Evolutionary conservation across 2,113 vertebrate genomes (phyloP), one percentile per base, ranked within the genome.

Genomic region (Phalacrocorax aristotelis): DNA sequence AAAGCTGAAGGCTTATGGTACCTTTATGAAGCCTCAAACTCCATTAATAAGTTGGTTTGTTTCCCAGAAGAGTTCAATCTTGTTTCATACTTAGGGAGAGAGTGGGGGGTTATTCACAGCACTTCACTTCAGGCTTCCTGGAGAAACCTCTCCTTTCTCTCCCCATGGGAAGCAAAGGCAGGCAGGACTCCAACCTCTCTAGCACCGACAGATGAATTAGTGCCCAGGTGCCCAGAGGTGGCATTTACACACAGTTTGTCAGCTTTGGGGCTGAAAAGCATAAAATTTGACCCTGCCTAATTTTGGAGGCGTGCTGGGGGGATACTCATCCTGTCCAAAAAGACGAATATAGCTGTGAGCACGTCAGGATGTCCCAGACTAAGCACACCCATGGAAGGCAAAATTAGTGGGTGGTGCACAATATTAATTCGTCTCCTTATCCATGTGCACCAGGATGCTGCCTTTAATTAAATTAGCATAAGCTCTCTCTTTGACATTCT

Each of bases 391-490:
- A 46, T 4, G 4, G 36, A 83, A 92, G 84, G 42, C 40, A 92
- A 93, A 95, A 95, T 89, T 71, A 93, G 90, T 75, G 86, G 60
- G 83, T 80, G 71, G 62, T 55, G 27, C 48, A 32, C 80, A 87
- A 20, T 64, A 77, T 92, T 87, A 95, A 91, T 90, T 95, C 74
- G 32, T 48, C 32, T 95, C 76, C 91, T 93, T 38, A 93, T 60
- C 60, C 66, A 29, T 51, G 70, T 69, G 74, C 3, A 14, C 76
- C 92, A 95, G 90, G 92, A 95, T 76, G 69, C 57, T 95, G 83
- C 74, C 74, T 95, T 92, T 95, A 97, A 97, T 97, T 97, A 95
- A 97, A 97, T 97, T 96, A 97, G 77, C 96, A 97, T 93, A 96
- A 95, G 83, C 80, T 84, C 25, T 78, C n/a, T 91, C 91, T 84